phyloP scores from a whole-genome alignment of 2,888 invertebrate species.

The Parasteatoda lunata region DNA sequence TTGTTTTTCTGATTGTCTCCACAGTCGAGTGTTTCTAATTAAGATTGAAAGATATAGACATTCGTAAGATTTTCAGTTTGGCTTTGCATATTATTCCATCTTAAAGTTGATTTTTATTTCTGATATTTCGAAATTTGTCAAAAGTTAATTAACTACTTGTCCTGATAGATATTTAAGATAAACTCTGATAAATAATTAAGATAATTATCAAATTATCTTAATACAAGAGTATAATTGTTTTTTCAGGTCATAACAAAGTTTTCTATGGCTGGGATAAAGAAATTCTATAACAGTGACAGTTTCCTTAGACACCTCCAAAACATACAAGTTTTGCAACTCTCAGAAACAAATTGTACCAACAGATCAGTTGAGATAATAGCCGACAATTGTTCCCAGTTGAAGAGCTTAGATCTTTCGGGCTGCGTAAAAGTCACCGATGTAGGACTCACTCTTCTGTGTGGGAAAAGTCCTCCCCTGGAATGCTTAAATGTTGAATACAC shows the following conservation, averaged over 20 bases:
- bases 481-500: constrained; percentile 49
- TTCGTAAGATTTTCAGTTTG: no score
- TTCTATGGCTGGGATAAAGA: constrained; percentile 26
- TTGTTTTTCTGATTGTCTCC: no score
- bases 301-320: constrained; percentile 27
- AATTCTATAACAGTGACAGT: constrained; percentile 27
- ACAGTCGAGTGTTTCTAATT: no score
- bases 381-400: constrained; percentile 37
- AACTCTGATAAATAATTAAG: background rate
- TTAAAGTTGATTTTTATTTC: background rate
- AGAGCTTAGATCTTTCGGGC: constrained; percentile 34
- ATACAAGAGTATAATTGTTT: background rate
- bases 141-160: background rate
- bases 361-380: constrained; percentile 34
- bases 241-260: constrained; percentile 49
- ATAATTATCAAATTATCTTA: background rate
- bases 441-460: constrained; percentile 26
- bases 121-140: background rate
- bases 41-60: no score
- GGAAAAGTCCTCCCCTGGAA: constrained; percentile 28
- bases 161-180: background rate
- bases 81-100: background rate
- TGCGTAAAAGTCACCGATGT: constrained; percentile 47
- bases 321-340: constrained; percentile 35
- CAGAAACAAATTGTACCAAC: constrained; percentile 39